Base-by-base conservation (phyloP, 2,113 vertebrate genomes). In the Lipotes vexillifer region DNA sequence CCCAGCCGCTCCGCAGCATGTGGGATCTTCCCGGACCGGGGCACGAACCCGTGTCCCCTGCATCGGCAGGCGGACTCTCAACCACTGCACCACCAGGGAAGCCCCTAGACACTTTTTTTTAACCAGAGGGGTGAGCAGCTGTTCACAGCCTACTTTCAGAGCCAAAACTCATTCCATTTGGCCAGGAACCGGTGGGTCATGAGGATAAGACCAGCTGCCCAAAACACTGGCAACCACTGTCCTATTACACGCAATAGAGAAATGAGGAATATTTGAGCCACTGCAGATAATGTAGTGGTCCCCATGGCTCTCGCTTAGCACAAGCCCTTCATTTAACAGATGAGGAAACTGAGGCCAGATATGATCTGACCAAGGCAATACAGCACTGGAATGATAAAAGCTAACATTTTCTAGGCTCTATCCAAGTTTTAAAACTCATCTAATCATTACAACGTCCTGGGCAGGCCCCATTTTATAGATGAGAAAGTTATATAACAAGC, bases 1-100 rank as follows among this genome's bases (percentile, higher is more conserved):
- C 46, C 46, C 46, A 46, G 46, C 46, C 0, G 11, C 46, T 46
- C 2, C 0, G 11, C 2, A n/a, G n/a, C n/a, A n/a, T n/a, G n/a
- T n/a, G n/a, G n/a, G n/a, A n/a, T n/a, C n/a, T n/a, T n/a, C n/a
- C n/a, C n/a, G n/a, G n/a, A n/a, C n/a, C n/a, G n/a, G n/a, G n/a
- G n/a, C n/a, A n/a, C n/a, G n/a, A n/a, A n/a, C n/a, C n/a, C n/a
- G n/a, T n/a, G n/a, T n/a, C n/a, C n/a, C n/a, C n/a, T n/a, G n/a
- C n/a, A n/a, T n/a, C n/a, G n/a, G n/a, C n/a, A n/a, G n/a, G n/a
- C n/a, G n/a, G n/a, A n/a, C 46, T 49, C 46, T 13, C 46, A 49
- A 49, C 46, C 46, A 49, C 46, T 49, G 46, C 46, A 1, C 46
- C 46, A 49, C 11, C 46, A 49, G 46, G 46, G 46, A 49, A 49